Base-by-base conservation (phyloP, 35 echinoderm and acorn worm species). In the Patiria miniata region DNA sequence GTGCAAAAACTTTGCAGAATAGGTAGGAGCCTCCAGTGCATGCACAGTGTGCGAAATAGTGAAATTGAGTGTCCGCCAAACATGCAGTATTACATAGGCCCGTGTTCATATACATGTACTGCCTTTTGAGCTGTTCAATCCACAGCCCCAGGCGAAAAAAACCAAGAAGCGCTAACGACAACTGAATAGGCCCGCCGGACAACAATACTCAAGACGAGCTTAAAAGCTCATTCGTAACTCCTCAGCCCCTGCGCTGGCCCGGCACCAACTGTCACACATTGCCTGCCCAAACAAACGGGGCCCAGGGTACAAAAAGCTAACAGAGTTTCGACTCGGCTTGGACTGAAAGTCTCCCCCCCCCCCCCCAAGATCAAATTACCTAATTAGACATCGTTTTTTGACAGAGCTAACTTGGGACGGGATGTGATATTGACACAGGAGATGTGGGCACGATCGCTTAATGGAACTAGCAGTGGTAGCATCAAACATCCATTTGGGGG, bases 181-280 rank as follows among this genome's bases (percentile, higher is more conserved):
- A 73, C 26, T 73, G 65, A 73, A 26, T 73, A 73, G 65, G 42
- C 21, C 21, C 65, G 14, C 21, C 65, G 14, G 14, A 73, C 29
- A 28, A 73, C 34, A 10, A 73, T 34, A 73, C 65, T 73, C 65
- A 73, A 73, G 65, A 73, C 34, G 65, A 23, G 29, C 65, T 73
- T 73, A 73, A 73, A 73, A 73, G 65, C 65, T 73, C 65, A 73
- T 73, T 73, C 65, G 29, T 26, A 73, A 26, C 21, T 73, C 65
- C 58, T 34, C 65, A 73, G 65, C 26, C 14, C 19, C 19, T 23
- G 15, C 65, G 34, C 8, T 30, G 65, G 65, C 65, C 23, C 34
- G 9, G 65, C 65, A 73, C 65, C 65, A 73, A 73, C 65, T 73
- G 65, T 73, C 65, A 73, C 65, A 23, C 65, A n/a, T 23, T 26